These are phyloP conservation scores for Halictus rubicundus DNA, from an alignment of 1,140 invertebrate species.

Conservation along the genomic window DNA sequence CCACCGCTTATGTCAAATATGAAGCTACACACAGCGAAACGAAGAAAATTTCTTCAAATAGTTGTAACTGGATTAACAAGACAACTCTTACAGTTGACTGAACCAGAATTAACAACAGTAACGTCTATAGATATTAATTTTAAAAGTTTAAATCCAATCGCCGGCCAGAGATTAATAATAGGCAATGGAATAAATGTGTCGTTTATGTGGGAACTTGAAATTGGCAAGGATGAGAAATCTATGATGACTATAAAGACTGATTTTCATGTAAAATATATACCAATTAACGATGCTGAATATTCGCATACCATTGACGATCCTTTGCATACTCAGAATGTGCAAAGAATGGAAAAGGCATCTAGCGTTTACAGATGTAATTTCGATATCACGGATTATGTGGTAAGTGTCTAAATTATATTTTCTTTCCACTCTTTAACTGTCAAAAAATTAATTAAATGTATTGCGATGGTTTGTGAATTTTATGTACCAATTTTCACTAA, in stretches of 20 bases:
- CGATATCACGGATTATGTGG: conserved; percentile 85
- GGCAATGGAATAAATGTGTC: conserved; percentile 86
- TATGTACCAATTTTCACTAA: conserved; percentile 26
- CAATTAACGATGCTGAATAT: conserved; percentile 78
- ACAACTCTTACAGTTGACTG: conserved; percentile 81
- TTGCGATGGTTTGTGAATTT: neutral
- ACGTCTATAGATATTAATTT: conserved; percentile 81
- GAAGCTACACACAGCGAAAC: conserved; percentile 90
- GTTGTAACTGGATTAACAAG: conserved; percentile 86
- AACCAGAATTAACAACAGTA: conserved; percentile 83
- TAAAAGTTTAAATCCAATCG: conserved; percentile 84
- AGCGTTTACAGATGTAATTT: conserved; percentile 82
- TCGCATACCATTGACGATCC: conserved; percentile 71
- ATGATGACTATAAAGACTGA: conserved; percentile 84
- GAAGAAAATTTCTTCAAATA: conserved; percentile 90
- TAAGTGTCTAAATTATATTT: conserved; percentile 70
- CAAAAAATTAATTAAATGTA: conserved; percentile 7
- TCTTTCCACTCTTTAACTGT: conserved; percentile 6
- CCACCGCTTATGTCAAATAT: conserved; percentile 90
- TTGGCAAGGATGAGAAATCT: conserved; percentile 82
- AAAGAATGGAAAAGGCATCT: conserved; percentile 73
- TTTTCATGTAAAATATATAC: conserved; percentile 85
- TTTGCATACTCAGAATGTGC: conserved; percentile 75
- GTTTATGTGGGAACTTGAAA: conserved; percentile 91
- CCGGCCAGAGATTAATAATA: conserved; percentile 82